Conservation (phyloP, 2,113 vertebrate species). For the Caracal caracal region DNA sequence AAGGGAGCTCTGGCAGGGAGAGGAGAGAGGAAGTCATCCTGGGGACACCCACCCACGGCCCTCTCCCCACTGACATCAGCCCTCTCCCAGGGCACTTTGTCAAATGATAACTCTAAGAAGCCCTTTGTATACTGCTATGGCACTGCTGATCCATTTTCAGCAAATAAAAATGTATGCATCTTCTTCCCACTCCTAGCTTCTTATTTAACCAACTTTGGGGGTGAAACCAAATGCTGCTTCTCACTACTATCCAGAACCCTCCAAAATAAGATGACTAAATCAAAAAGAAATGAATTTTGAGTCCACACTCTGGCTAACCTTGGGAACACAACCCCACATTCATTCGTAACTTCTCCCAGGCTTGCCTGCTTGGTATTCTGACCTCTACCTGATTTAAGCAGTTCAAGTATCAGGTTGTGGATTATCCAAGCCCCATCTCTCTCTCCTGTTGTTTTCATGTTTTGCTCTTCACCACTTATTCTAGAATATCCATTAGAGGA, state of each 20-base stretch:
- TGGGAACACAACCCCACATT: background rate
- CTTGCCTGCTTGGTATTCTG: background rate
- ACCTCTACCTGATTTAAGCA: background rate
- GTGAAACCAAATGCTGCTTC: background rate
- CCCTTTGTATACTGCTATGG: background rate
- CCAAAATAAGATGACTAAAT: background rate
- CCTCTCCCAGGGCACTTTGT: constrained; percentile 22
- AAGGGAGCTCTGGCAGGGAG: constrained; percentile 74
- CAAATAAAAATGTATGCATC: background rate
- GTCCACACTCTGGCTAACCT: background rate
- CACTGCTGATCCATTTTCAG: background rate
- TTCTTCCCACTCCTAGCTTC: background rate
- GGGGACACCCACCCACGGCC: constrained; percentile 55
- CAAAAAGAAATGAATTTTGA: background rate
- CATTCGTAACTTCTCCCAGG: background rate
- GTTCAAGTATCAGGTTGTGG: background rate
- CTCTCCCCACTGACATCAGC: constrained; percentile 58
- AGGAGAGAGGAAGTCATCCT: constrained; percentile 71
- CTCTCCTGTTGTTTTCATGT: background rate
- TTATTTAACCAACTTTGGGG: background rate
- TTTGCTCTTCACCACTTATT: background rate
- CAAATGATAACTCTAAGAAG: constrained; percentile 35
- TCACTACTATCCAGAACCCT: background rate
- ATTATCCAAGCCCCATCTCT: background rate
- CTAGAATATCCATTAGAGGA: background rate